These are phyloP conservation scores for Glossosoma conforme DNA, from an alignment of 1,140 invertebrate species.

Conservation along the genomic window DNA sequence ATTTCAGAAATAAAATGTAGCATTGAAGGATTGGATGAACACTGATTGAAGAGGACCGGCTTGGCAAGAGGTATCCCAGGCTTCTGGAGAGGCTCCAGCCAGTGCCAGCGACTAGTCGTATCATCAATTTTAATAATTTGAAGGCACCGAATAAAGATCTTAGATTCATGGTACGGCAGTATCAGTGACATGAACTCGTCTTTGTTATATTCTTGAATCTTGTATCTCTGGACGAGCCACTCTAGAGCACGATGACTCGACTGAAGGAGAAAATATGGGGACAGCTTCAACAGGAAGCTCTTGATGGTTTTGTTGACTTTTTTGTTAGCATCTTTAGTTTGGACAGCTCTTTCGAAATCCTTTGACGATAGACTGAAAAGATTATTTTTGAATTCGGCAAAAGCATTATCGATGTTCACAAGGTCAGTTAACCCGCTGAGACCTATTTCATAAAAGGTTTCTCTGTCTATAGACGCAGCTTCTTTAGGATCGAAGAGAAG, in stretches of 20 bases:
- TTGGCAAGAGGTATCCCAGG: conserved; percentile 66
- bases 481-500: conserved; percentile 85
- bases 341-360: conserved; percentile 74
- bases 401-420: conserved; percentile 62
- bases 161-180: conserved; percentile 88
- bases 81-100: conserved; percentile 70
- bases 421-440: conserved; percentile 79
- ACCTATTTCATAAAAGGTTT: conserved; percentile 82
- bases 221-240: conserved; percentile 87
- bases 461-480: conserved; percentile 76
- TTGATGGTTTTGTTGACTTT: conserved; percentile 71
- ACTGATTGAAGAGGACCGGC: conserved; percentile 66
- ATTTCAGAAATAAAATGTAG: conserved; percentile 70
- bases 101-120: conserved; percentile 66
- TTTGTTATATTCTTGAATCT: conserved; percentile 83
- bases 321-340: conserved; percentile 68
- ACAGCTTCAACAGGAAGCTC: conserved; percentile 73
- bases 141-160: conserved; percentile 77
- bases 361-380: conserved; percentile 72
- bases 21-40: conserved; percentile 62
- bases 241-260: conserved; percentile 85
- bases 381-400: conserved; percentile 66
- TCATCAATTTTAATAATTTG: conserved; percentile 68
- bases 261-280: conserved; percentile 82
- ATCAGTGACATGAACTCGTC: conserved; percentile 74